Evolutionary conservation across 2,113 vertebrate species (phyloP).

Genomic region (Coptodon bakossiorum): DNA sequence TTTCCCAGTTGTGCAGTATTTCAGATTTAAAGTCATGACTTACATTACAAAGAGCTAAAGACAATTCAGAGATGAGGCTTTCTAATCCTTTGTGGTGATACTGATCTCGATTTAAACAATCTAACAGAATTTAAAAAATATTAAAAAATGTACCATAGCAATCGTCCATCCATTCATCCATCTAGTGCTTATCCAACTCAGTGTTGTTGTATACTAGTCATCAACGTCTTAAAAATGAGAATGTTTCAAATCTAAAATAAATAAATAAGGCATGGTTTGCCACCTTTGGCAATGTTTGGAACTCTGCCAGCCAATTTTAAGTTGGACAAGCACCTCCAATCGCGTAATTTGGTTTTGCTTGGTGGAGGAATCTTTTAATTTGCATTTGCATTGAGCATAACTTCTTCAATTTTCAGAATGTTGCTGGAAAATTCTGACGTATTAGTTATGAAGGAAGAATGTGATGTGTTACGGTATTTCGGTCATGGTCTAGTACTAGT

Average conservation of each 20-base stretch:
- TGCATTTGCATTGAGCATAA: neutral
- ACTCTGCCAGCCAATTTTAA: neutral
- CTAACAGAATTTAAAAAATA: neutral
- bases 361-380: neutral
- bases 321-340: neutral
- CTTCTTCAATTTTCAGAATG: neutral
- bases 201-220: neutral
- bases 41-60: neutral
- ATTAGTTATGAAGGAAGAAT: neutral
- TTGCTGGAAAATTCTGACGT: neutral
- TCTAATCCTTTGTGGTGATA: neutral
- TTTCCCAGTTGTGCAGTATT: neutral
- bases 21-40: neutral
- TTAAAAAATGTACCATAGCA: neutral
- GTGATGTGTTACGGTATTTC: neutral
- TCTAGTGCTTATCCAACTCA: neutral
- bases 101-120: neutral
- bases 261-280: neutral
- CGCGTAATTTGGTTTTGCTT: neutral
- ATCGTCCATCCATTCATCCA: neutral
- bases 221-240: neutral
- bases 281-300: neutral
- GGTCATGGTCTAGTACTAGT: neutral
- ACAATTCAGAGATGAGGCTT: neutral
- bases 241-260: neutral